Evolutionary conservation across 1,140 invertebrate genomes (phyloP), one percentile per base, ranked within the genome.

Genomic region (Drosophila kikkawai): DNA sequence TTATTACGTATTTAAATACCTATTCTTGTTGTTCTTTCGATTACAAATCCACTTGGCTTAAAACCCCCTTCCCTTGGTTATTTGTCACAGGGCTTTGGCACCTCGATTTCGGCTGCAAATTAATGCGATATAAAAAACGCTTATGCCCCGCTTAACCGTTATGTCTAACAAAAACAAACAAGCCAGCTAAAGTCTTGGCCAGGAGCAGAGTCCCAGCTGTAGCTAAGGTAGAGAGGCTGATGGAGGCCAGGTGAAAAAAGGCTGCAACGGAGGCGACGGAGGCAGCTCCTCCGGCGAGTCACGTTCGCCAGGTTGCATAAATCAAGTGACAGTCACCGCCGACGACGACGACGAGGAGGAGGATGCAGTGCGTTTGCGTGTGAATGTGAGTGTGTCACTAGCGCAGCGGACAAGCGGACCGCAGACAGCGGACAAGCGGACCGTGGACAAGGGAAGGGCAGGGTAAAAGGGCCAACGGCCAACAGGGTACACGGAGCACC

Each of bases 231-330:
- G 6, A 36, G 34, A 4, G 34, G 34, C 11, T 15, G 48, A 17
- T 17, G n/a, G 22, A 17, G 29, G 32, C n/a, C 51, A 55, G 51
- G 34, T 37, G 51, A 44, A 47, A 47, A 12, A 7, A n/a, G 32
- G 26, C 15, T 15, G 58, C 4, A 11, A 32, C 7, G 26, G 12
- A 26, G 32, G 26, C 4, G 15, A 32, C 7, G 26, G 12, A 26
- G 32, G 26, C 42, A 36, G 60, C 48, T 59, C 56, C 56, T 44
- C 32, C 69, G 63, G 63, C 57, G 57, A 79, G 76, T 79, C 75
- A 79, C 76, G 76, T 79, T 79, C 66, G 53, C 37, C 65, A 59
- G 74, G 64, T 78, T 78, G 75, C 75, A 78, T 78, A 78, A 78
- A 78, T 78, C 75, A 78, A 78, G 75, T 77, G 75, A 78, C 74